Conservation (phyloP, 2,113 vertebrate species). For the Okapia johnstoni region DNA sequence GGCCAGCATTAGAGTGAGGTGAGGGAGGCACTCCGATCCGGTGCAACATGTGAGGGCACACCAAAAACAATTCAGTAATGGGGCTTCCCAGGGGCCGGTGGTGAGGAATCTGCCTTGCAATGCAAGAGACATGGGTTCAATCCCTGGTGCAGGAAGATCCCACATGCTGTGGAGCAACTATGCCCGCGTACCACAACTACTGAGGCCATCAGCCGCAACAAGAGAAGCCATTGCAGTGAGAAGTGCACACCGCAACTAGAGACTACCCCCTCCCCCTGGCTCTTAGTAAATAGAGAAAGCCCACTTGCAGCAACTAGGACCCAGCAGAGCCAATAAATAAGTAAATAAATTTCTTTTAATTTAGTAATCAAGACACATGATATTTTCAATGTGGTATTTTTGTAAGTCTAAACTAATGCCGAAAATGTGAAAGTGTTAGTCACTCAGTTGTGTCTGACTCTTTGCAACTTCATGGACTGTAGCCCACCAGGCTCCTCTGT, state of each 20-base stretch:
- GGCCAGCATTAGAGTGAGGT: not conserved
- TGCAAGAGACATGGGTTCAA: not conserved
- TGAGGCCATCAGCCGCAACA: rapidly evolving
- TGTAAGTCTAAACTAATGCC: not conserved
- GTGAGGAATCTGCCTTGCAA: not conserved
- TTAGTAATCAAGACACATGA: not conserved
- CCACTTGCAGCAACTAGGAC: not conserved
- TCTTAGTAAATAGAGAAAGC: not conserved
- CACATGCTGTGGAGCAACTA: not conserved
- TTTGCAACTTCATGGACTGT: not conserved
- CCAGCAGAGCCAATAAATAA: not conserved
- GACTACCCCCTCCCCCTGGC: not conserved
- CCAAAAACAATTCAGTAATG: not conserved
- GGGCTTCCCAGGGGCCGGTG: not conserved
- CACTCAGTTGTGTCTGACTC: not conserved
- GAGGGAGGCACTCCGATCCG: not conserved
- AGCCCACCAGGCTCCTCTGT: not conserved
- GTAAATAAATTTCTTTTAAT: not conserved
- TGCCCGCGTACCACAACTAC: not conserved
- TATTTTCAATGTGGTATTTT: not conserved
- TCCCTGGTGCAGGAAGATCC: not conserved
- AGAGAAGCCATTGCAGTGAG: not conserved
- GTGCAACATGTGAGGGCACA: not conserved
- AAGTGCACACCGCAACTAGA: not conserved
- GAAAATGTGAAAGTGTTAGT: not conserved